phyloP scores from a whole-genome alignment of 2,113 vertebrate species.

The Plecturocebus donacophilus region DNA sequence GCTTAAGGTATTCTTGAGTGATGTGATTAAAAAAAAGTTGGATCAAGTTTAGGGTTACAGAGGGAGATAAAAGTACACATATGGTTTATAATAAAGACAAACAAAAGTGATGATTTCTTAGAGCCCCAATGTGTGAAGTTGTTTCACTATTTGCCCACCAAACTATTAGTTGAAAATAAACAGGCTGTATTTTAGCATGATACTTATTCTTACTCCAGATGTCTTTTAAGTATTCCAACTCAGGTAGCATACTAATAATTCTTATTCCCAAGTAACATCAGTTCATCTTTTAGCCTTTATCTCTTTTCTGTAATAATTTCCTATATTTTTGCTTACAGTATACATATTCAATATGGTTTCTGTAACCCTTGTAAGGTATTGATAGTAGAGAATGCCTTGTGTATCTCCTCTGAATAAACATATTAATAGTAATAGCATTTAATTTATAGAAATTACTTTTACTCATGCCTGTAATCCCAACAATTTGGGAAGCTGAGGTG shows the following conservation, averaged over 20 bases:
- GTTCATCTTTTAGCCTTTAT: background rate
- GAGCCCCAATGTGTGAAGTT: background rate
- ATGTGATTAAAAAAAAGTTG: background rate
- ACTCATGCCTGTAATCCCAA: too few species aligned
- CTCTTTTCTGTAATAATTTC: background rate
- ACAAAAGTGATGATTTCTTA: background rate
- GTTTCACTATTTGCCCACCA: background rate
- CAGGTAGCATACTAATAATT: background rate
- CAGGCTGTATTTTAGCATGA: background rate
- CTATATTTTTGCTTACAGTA: background rate
- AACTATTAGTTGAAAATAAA: background rate
- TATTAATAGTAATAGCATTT: constrained; percentile 23
- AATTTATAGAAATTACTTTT: background rate
- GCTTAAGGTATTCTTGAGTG: background rate
- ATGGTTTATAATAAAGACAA: background rate
- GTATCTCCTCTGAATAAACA: background rate
- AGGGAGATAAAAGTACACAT: background rate
- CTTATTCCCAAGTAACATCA: background rate
- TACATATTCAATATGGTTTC: background rate
- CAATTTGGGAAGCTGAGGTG: too few species aligned
- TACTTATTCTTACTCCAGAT: background rate
- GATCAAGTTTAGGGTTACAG: background rate
- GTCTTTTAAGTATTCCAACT: background rate
- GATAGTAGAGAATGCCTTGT: background rate
- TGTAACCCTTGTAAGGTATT: background rate